Evolutionary conservation across 2,888 invertebrate species (phyloP), one percentile per base, ranked within the genome.

Genomic region (Cosmia trapezina): DNA sequence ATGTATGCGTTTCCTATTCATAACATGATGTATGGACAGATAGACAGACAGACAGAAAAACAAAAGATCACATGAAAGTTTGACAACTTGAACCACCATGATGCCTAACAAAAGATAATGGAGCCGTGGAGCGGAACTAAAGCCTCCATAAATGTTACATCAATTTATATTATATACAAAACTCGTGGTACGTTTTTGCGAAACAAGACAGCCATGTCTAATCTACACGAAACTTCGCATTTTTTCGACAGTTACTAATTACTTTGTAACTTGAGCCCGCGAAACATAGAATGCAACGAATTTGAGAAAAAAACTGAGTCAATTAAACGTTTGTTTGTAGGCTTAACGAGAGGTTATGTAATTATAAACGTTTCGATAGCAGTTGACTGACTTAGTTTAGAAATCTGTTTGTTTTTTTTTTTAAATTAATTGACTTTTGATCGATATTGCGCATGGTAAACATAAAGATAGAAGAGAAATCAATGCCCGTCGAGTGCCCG

Each of bases 211-310:
- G 64, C 62, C 81, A 70, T 70, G 45, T 63, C 78, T 65, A 80
- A 83, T 81, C 69, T 59, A 65, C 79, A 78, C 76, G 77, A 77
- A 83, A 56, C 70, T 81, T 76, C 67, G 64, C 43, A 68, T 77
- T 81, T 81, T 69, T 84, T 78, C 53, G 69, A 63, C 78, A 75
- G 72, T 73, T 64, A 84, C 76, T 82, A 84, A 85, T 85, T 84
- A 74, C 69, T 80, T 83, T 68, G 81, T 76, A 60, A 66, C 61
- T 70, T 60, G 28, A 37, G 71, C 45, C 61, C 45, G 70, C 22
- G 41, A 6, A 69, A 65, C 68, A 68, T 71, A 70, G 71, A 78
- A 78, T 81, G 66, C 64, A 63, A 54, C 43, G n/a, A 57, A 53
- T 66, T 63, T 9, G 22, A 49, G 28, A 51, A 68, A 70, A 73